A percentile compares a stretch with the other conserved stretches of the same genome.
Conservation (phyloP, 2,888 invertebrate genomes). For the Lycaena phlaeas region DNA sequence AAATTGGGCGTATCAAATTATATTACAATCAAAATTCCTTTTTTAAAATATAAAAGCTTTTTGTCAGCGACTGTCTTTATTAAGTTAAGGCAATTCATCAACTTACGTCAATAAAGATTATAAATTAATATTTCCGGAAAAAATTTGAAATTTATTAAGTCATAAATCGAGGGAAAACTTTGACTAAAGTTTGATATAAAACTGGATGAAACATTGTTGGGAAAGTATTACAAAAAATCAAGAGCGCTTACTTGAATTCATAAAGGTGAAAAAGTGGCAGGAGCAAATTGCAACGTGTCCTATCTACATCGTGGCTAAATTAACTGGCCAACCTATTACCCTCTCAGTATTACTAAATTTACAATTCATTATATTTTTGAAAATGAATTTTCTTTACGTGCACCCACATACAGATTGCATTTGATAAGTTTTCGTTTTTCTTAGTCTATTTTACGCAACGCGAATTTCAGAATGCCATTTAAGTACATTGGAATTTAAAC, state of each 20-base stretch:
- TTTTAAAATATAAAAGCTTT: neutral
- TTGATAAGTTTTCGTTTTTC: neutral
- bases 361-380: constrained; percentile 8
- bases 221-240: constrained; percentile 12
- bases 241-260: constrained; percentile 45
- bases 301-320: constrained; percentile 61
- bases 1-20: too few species aligned
- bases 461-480: too few species aligned
- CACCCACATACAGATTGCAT: constrained; percentile 1
- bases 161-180: constrained; percentile 9
- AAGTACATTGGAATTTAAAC: too few species aligned
- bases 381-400: constrained; percentile 2
- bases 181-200: constrained; percentile 7
- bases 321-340: constrained; percentile 44
- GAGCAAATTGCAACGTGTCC: constrained; percentile 45
- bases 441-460: neutral
- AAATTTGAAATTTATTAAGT: constrained; percentile 13
- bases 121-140: constrained; percentile 28
- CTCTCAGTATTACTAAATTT: constrained; percentile 19
- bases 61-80: constrained; percentile 22
- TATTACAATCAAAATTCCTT: too few species aligned
- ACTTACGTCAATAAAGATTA: constrained; percentile 25
- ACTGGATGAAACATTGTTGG: constrained; percentile 8
- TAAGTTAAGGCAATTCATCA: constrained; percentile 27
- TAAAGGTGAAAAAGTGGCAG: constrained; percentile 40